phyloP scores from a whole-genome alignment of 1,140 invertebrate species.

The Brachionus manjavacas region DNA sequence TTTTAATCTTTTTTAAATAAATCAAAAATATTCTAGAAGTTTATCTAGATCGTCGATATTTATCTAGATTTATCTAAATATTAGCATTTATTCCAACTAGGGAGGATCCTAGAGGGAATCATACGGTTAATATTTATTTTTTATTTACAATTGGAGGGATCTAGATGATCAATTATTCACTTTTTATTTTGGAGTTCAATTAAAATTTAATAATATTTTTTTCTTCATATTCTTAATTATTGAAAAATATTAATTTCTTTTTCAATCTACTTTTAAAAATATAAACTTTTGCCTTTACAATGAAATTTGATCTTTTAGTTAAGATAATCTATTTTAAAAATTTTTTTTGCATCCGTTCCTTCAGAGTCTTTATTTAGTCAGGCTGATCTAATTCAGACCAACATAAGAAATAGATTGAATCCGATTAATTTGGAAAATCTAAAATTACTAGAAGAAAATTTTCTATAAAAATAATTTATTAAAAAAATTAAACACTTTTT shows the following conservation, averaged over 20 bases:
- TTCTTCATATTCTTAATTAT: background rate
- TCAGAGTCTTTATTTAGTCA: too few relatives aligned
- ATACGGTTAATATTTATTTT: background rate
- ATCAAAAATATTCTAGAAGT: background rate
- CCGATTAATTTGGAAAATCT: too few relatives aligned
- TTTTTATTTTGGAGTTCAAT: background rate
- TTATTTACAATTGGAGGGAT: slow-evolving; percentile 27
- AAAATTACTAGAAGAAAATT: too few relatives aligned
- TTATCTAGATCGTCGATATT: background rate
- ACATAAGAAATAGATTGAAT: too few relatives aligned
- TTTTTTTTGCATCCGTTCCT: too few relatives aligned
- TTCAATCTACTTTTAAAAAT: too few relatives aligned
- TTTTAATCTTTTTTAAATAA: background rate
- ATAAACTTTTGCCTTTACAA: too few relatives aligned
- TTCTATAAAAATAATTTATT: too few relatives aligned
- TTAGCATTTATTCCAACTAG: background rate
- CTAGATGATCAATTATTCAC: background rate
- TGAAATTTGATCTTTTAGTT: too few relatives aligned
- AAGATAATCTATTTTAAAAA: too few relatives aligned
- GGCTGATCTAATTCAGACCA: too few relatives aligned
- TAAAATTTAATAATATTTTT: background rate
- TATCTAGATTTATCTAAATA: background rate
- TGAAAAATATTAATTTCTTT: background rate
- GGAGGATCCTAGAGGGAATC: background rate
- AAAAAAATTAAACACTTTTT: too few relatives aligned